These are phyloP conservation scores for Tauraco hartlaubi DNA, from an alignment of 2,797 vertebrate species.

Conservation along the genomic window DNA sequence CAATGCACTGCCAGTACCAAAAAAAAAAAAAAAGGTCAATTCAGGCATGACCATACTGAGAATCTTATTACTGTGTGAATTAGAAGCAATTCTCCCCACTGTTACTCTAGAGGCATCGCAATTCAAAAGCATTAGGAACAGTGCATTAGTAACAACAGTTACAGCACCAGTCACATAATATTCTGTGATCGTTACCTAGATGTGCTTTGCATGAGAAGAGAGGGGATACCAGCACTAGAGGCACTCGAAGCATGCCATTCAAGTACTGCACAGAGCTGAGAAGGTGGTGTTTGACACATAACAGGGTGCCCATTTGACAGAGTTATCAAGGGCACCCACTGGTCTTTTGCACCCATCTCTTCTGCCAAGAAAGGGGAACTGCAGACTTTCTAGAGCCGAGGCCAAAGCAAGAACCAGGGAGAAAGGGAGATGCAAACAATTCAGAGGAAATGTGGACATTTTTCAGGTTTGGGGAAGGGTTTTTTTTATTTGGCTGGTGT, in stretches of 20 bases:
- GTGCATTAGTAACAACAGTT: neutral
- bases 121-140: neutral
- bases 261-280: neutral
- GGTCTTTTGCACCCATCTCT: neutral
- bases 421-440: neutral
- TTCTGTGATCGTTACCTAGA: neutral
- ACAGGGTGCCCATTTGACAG: neutral
- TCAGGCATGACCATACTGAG: neutral
- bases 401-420: neutral
- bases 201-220: neutral
- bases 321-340: neutral
- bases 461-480: neutral
- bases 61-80: neutral
- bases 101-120: neutral
- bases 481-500: neutral
- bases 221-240: neutral
- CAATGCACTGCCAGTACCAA: neutral
- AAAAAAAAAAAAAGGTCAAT: neutral
- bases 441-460: accelerated
- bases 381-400: neutral
- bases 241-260: neutral
- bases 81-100: neutral
- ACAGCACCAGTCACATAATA: neutral
- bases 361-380: no score
- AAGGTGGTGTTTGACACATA: neutral